Evolutionary conservation across 2,113 vertebrate genomes (phyloP).

Genomic region (Microtus montanus): DNA sequence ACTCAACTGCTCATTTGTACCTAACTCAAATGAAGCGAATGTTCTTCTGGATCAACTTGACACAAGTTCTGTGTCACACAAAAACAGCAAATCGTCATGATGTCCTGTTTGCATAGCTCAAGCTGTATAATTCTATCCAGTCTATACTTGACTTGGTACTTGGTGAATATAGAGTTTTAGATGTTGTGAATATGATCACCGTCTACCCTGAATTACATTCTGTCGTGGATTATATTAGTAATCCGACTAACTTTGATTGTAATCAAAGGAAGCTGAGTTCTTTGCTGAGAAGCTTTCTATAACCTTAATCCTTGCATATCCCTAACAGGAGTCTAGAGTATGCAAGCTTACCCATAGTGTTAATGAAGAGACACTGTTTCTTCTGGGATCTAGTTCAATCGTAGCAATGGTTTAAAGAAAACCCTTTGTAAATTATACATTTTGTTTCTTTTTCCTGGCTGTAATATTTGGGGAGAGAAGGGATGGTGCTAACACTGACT

Average conservation of each 20-base stretch:
- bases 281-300: background rate
- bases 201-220: background rate
- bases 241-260: background rate
- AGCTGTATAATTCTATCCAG: background rate
- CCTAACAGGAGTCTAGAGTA: background rate
- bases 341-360: background rate
- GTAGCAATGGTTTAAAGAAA: background rate
- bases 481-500: background rate
- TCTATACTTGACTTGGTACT: background rate
- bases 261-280: background rate
- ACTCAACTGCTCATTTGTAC: background rate
- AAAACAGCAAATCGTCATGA: background rate
- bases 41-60: background rate
- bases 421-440: background rate
- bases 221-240: background rate
- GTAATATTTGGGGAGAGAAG: background rate
- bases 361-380: background rate
- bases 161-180: background rate
- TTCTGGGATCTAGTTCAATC: background rate
- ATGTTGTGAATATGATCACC: background rate
- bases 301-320: background rate
- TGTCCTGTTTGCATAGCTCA: background rate
- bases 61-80: background rate
- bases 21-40: constrained; percentile 11
- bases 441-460: background rate